These are phyloP conservation scores for Orchesella cincta DNA, from an alignment of 1,140 invertebrate genomes.

Conservation along the genomic window DNA sequence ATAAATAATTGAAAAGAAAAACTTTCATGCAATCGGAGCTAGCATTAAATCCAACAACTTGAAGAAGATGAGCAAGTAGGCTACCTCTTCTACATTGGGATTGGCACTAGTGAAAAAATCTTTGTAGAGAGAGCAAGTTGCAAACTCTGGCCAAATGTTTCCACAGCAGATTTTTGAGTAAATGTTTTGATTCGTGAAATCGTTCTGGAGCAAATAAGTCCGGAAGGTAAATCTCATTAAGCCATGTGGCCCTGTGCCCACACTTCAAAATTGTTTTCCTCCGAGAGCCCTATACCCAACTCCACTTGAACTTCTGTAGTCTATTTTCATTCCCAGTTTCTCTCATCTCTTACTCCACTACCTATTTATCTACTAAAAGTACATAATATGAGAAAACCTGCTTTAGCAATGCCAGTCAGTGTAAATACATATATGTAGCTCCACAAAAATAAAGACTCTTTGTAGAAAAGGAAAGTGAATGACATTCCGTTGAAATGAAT, in stretches of 20 bases:
- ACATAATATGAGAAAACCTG: too few species aligned
- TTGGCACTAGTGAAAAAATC: background rate
- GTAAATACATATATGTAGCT: too few species aligned
- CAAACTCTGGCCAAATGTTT: conserved; percentile 24
- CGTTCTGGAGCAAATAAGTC: conserved; percentile 47
- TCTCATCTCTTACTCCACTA: too few species aligned
- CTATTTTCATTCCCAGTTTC: too few species aligned
- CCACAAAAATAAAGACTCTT: too few species aligned
- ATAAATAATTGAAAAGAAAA: background rate
- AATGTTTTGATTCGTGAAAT: conserved; percentile 52
- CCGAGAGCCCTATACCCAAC: too few species aligned
- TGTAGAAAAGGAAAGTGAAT: too few species aligned
- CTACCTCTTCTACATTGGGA: background rate
- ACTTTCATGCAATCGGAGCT: background rate
- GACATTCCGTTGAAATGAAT: too few species aligned
- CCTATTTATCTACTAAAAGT: too few species aligned
- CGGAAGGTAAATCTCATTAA: conserved; percentile 51
- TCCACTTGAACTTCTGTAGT: too few species aligned
- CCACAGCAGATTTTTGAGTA: conserved; percentile 49
- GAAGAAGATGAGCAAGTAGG: background rate
- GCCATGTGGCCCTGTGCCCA: conserved; percentile 37
- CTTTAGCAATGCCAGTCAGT: too few species aligned
- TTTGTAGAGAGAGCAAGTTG: background rate
- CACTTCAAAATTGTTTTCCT: conserved; percentile 45
- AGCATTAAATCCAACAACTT: background rate